Conservation (phyloP, 2,797 vertebrate species). For the Poecilia velifera region DNA sequence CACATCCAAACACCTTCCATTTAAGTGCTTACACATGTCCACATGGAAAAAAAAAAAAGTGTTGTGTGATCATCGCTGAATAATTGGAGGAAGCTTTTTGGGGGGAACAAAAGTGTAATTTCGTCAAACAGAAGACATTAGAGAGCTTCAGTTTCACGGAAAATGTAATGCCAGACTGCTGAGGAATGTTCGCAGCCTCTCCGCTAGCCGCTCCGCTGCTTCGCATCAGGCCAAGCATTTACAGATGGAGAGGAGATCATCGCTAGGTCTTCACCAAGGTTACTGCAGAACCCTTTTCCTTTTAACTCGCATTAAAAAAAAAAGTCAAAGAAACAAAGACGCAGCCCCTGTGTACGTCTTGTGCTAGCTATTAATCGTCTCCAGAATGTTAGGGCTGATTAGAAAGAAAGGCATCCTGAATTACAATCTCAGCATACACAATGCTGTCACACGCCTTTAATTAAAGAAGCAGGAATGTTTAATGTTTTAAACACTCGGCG, state of each 20-base stretch:
- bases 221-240: slow-evolving; percentile 70
- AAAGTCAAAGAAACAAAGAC: background rate
- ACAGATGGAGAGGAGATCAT: slow-evolving; percentile 73
- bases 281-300: slow-evolving; percentile 54
- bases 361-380: background rate
- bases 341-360: background rate
- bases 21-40: slow-evolving; percentile 77
- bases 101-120: slow-evolving; percentile 65
- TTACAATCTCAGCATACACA: slow-evolving; percentile 23
- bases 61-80: slow-evolving; percentile 67
- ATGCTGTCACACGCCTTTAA: slow-evolving; percentile 36
- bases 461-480: slow-evolving; percentile 32
- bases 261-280: slow-evolving; percentile 68
- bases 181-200: slow-evolving; percentile 73
- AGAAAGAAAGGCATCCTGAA: slow-evolving; percentile 3
- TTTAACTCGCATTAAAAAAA: background rate
- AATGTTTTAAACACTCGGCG: slow-evolving; percentile 9
- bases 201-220: slow-evolving; percentile 62
- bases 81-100: slow-evolving; percentile 58
- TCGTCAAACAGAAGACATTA: slow-evolving; percentile 76
- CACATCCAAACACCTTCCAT: slow-evolving; percentile 45
- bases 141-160: slow-evolving; percentile 73
- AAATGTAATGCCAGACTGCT: slow-evolving; percentile 77
- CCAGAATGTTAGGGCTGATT: background rate
- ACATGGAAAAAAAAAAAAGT: slow-evolving; percentile 37